These are phyloP conservation scores for Bemisia tabaci DNA, from an alignment of 1,140 invertebrate species.

Conservation along the genomic window DNA sequence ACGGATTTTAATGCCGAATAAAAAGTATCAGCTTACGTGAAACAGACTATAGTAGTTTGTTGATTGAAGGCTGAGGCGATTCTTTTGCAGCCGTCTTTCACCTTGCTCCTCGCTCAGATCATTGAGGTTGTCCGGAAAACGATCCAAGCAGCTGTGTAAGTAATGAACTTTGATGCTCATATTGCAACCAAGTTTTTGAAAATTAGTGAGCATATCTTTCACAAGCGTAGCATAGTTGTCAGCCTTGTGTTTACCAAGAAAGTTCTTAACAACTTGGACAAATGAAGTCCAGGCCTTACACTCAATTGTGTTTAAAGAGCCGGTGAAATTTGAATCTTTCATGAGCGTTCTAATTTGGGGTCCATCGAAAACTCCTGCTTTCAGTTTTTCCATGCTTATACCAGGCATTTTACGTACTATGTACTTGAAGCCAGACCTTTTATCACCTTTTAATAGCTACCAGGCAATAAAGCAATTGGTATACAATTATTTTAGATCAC, in stretches of 20 bases:
- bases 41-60: too few species aligned
- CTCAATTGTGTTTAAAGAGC: constrained; percentile 15
- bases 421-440: constrained; percentile 8
- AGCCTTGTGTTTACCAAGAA: constrained; percentile 22
- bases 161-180: constrained; percentile 31
- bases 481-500: too few species aligned
- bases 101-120: constrained; percentile 25
- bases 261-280: constrained; percentile 17
- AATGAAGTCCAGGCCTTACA: constrained; percentile 18
- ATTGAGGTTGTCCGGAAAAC: constrained; percentile 24
- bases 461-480: too few species aligned
- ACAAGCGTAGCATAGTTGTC: constrained; percentile 23
- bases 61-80: too few species aligned
- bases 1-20: too few species aligned
- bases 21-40: too few species aligned
- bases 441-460: too few species aligned
- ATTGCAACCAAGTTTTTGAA: constrained; percentile 26
- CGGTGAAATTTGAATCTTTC: constrained; percentile 16
- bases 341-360: constrained; percentile 26
- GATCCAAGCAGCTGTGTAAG: constrained; percentile 26
- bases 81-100: constrained; percentile 26
- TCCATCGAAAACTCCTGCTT: constrained; percentile 19
- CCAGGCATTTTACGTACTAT: not conserved
- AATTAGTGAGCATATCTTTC: constrained; percentile 20
- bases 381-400: constrained; percentile 4